Evolutionary conservation across 2,888 invertebrate genomes (phyloP), one percentile per base, ranked within the genome.

Genomic region (Harpagoxenus sublaevis): DNA sequence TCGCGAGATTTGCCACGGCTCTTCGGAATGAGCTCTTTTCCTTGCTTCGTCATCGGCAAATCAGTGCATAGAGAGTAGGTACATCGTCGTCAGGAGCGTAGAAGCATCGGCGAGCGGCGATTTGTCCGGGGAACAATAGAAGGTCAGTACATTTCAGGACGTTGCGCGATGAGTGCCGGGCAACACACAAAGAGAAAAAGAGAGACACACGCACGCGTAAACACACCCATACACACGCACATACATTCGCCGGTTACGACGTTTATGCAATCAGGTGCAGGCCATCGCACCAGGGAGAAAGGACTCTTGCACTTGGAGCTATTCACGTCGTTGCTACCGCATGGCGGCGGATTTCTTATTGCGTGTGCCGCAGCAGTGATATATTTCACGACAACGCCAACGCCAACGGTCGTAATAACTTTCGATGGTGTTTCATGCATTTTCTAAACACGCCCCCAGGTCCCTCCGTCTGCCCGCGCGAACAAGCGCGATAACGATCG

Each of bases 101-200:
- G 42, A 89, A 89, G 84, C 71, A 62, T 66, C 74, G 87, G 45
- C 81, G 85, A 88, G 73, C 81, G 77, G 75, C 86, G 90, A 89
- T 91, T 90, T 89, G 89, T 89, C 87, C 48, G 86, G 74, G 68
- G 85, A 92, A 92, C 92, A 92, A 92, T 92, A 93, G 90, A 92
- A 92, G 93, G 92, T 92, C 93, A 92, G 86, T 87, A 79, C 83
- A 87, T 88, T 88, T 92, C 85, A 87, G 88, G 88, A 91, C 87
- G 77, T 83, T 65, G 88, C 83, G 78, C 84, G 53, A 63, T 74
- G 28, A 60, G 51, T 65, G 48, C 42, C 51, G 53, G 68, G 53
- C 75, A 35, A 63, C 31, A 63, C 39, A 55, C 84, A 42, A 53
- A 23, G 63, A 42, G 60, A 28, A 31, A 70, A 4, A 45, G 15